These are phyloP conservation scores for Cotesia chilonis DNA, from an alignment of 1,140 invertebrate species.

Conservation along the genomic window DNA sequence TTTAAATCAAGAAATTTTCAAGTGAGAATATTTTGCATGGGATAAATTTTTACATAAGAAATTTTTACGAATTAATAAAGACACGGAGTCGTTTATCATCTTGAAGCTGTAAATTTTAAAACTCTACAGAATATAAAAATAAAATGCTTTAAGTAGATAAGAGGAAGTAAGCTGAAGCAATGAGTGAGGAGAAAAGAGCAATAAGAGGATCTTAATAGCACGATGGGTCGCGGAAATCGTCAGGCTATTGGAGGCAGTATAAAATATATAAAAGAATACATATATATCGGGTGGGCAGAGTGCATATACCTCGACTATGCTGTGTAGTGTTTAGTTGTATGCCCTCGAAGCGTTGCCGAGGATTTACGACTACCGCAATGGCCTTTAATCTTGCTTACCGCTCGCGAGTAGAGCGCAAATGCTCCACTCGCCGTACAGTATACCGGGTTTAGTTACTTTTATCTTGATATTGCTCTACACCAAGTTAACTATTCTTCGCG, in stretches of 20 bases:
- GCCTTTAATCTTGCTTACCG: constrained; percentile 43
- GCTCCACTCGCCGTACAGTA: constrained; percentile 13
- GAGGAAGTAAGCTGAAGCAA: too few relatives aligned
- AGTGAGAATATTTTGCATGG: too few relatives aligned
- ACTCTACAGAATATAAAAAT: too few relatives aligned
- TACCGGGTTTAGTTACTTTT: constrained; percentile 21
- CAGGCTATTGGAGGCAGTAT: constrained; percentile 22
- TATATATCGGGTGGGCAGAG: constrained; percentile 3
- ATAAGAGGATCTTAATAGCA: constrained; percentile 23
- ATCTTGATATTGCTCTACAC: constrained; percentile 30
- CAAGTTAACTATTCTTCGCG: constrained; percentile 27
- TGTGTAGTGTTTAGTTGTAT: constrained; percentile 1
- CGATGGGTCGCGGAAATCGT: constrained; percentile 38
- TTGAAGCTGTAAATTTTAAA: too few relatives aligned
- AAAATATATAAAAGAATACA: constrained; percentile 5
- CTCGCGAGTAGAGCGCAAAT: constrained; percentile 32
- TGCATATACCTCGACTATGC: background rate
- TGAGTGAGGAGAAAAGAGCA: constrained; percentile 4
- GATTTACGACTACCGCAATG: constrained; percentile 40
- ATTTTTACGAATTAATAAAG: too few relatives aligned
- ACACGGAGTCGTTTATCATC: too few relatives aligned
- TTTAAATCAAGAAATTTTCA: too few relatives aligned
- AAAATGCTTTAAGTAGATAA: too few relatives aligned
- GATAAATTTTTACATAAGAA: too few relatives aligned
- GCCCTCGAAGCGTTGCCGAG: constrained; percentile 39